Conservation (phyloP, 2,113 vertebrate species). For the Xiphorhynchus elegans region DNA sequence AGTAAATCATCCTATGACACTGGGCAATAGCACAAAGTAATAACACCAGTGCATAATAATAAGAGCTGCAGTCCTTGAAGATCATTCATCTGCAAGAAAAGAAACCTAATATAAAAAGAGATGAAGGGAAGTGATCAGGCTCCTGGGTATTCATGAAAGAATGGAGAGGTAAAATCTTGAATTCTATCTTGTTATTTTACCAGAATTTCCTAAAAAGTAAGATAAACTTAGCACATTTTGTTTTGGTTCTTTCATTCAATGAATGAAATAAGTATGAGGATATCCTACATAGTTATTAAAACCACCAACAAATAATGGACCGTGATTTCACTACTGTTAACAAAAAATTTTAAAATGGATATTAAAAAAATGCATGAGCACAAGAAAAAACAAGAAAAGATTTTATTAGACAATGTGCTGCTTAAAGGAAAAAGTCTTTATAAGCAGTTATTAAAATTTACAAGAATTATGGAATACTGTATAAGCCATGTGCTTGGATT, state of each 20-base stretch:
- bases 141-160: background rate
- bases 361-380: background rate
- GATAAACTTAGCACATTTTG: background rate
- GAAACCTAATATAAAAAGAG: background rate
- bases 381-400: background rate
- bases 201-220: background rate
- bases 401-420: background rate
- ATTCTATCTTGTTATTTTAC: background rate
- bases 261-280: background rate
- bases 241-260: background rate
- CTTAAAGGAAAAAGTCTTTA: background rate
- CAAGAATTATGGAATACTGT: background rate
- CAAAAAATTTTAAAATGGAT: background rate
- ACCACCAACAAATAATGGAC: background rate
- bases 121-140: background rate
- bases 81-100: background rate
- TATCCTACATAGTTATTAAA: background rate
- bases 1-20: slow-evolving; percentile 31
- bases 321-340: background rate
- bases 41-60: background rate
- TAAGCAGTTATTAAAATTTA: background rate
- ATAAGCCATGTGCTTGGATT: background rate
- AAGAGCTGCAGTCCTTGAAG: background rate
- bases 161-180: background rate
- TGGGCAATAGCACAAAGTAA: background rate